phyloP scores from a whole-genome alignment of 2,797 vertebrate species.

The Morelia viridis region DNA sequence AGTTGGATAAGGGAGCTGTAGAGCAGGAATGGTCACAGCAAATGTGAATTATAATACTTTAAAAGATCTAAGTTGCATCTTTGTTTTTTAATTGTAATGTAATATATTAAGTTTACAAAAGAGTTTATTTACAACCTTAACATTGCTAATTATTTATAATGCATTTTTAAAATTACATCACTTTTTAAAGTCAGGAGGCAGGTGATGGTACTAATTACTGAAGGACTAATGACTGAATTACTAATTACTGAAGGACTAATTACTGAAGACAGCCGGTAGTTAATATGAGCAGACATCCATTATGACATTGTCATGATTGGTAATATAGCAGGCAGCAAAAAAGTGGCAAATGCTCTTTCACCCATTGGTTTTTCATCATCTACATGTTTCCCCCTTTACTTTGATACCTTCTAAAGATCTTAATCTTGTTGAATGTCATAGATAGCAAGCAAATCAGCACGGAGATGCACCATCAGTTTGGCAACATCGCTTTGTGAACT shows the following conservation, averaged over 20 bases:
- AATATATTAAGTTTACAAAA: neutral
- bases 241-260: neutral
- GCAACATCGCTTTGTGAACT: neutral
- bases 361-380: neutral
- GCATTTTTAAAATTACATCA: neutral
- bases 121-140: neutral
- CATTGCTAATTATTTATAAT: neutral
- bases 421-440: constrained; percentile 1
- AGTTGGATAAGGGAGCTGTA: neutral
- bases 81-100: neutral
- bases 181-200: neutral
- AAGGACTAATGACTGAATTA: neutral
- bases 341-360: neutral
- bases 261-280: neutral
- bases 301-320: neutral
- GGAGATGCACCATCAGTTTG: neutral
- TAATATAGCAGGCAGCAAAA: neutral
- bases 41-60: neutral
- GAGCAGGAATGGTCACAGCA: neutral
- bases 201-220: neutral
- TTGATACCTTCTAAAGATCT: neutral
- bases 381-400: neutral
- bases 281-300: neutral
- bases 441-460: neutral
- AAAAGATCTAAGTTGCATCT: neutral